Base-by-base conservation (phyloP, 64 coral and sea anemone species). In the Porites lutea region DNA sequence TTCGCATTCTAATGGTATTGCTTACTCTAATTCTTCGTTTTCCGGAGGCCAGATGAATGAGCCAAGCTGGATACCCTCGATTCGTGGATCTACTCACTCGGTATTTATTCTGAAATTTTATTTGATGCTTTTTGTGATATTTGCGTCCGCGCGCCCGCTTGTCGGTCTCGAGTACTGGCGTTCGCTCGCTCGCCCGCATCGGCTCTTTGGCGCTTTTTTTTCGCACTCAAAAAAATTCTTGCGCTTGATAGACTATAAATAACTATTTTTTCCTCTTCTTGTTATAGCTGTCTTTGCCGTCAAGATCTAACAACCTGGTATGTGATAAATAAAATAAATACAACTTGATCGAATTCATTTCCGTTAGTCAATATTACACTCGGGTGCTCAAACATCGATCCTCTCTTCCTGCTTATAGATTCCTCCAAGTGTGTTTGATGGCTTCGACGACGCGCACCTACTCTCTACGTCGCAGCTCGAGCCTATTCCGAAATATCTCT, bases 271-370 rank as follows among this genome's bases (percentile, higher is more conserved):
- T 50, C 72, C 93, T 75, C 65, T 89, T 79, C 82, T 98, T 78
- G 21, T 90, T 83, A 52, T 89, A 99, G 97, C 88, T 99, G 77
- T 93, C 97, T 75, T 99, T 99, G 75, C 94, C 97, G 69, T 96
- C 97, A 96, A 99, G 97, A 94, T 99, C 97, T 90, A 96, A 95
- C 87, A 99, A 89, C 91, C 92, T 99, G 97, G 97, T 99, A 91
- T 89, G 97, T 96, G 83, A 80, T 82, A 90, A 93, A 86, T 88
- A 93, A 84, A 96, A 96, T 96, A 86, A 93, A 91, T 96, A 99
- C 69, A 86, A 55, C 54, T 48, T 70, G 87, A 73, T 91, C 63
- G 88, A 89, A 65, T 93, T 87, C 92, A 97, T 97, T 97, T 97
- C 95, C 95, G 95, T 87, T 91, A 71, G 79, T 93, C 80, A 93